Conservation (phyloP, 1,140 invertebrate genomes). For the Monochamus saltuarius region DNA sequence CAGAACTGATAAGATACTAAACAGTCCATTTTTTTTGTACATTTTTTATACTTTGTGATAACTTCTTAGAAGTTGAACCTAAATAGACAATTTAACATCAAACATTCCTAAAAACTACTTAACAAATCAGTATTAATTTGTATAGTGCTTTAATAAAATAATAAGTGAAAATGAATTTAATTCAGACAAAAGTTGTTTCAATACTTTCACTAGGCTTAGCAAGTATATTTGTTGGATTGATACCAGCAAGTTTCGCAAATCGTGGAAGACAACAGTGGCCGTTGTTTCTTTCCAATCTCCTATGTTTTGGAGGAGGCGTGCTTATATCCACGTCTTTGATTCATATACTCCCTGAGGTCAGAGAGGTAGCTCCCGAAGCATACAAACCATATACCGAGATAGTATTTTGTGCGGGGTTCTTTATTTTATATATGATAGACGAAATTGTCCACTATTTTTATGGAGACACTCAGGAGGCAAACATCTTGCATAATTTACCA, state of each 20-base stretch:
- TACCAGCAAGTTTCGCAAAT: constrained; percentile 63
- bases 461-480: constrained; percentile 43
- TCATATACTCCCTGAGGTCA: constrained; percentile 81
- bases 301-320: constrained; percentile 85
- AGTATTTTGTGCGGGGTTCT: constrained; percentile 73
- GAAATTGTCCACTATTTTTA: constrained; percentile 70
- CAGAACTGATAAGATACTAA: too few species aligned
- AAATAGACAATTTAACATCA: too few species aligned
- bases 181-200: constrained; percentile 31
- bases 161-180: constrained; percentile 14
- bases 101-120: too few species aligned
- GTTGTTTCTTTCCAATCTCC: constrained; percentile 63
- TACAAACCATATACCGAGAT: constrained; percentile 63
- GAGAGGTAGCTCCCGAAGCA: constrained; percentile 26
- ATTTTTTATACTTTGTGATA: too few species aligned
- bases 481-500: constrained; percentile 21
- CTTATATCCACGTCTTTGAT: constrained; percentile 78
- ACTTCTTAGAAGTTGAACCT: too few species aligned
- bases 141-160: too few species aligned
- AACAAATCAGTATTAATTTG: too few species aligned
- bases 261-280: constrained; percentile 58
- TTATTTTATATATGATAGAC: constrained; percentile 76
- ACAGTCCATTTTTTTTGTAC: too few species aligned
- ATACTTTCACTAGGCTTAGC: constrained; percentile 61
- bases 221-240: constrained; percentile 64